Evolutionary conservation across 2,888 invertebrate species (phyloP).

Genomic region (Tipula vernalis): DNA sequence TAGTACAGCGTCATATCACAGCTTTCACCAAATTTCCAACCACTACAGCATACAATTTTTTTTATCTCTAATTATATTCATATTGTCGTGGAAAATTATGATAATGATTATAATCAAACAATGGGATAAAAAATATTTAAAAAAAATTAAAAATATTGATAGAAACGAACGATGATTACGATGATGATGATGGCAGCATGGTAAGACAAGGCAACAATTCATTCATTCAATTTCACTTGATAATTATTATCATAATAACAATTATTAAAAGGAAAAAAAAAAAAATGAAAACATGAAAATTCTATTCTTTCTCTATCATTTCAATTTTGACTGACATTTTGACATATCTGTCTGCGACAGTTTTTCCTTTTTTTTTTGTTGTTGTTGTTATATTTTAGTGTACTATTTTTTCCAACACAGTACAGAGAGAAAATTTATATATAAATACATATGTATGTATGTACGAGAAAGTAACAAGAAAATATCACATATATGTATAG

Average conservation of each 20-base stretch:
- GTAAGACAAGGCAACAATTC: slow-evolving; percentile 4
- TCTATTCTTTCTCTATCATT: slow-evolving; percentile 8
- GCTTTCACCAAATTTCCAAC: background rate
- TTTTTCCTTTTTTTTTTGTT: background rate
- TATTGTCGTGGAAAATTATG: background rate
- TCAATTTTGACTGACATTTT: slow-evolving; percentile 10
- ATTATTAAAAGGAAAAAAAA: background rate
- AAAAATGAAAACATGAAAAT: background rate
- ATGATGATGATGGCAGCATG: background rate
- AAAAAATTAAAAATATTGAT: background rate
- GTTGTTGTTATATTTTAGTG: background rate
- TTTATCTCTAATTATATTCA: background rate
- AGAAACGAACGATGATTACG: background rate
- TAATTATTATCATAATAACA: background rate
- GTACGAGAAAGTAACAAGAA: background rate
- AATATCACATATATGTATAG: background rate
- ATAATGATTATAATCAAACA: background rate
- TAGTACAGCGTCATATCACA: background rate
- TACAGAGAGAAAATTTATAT: background rate
- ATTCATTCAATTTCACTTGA: slow-evolving; percentile 4
- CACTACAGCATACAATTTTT: background rate
- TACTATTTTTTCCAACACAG: background rate
- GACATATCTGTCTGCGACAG: slow-evolving; percentile 10
- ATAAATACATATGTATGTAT: background rate
- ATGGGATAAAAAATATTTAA: background rate